Evolutionary conservation across 1,140 invertebrate species (phyloP), one percentile per base, ranked within the genome.

Genomic region (Nasonia giraulti): DNA sequence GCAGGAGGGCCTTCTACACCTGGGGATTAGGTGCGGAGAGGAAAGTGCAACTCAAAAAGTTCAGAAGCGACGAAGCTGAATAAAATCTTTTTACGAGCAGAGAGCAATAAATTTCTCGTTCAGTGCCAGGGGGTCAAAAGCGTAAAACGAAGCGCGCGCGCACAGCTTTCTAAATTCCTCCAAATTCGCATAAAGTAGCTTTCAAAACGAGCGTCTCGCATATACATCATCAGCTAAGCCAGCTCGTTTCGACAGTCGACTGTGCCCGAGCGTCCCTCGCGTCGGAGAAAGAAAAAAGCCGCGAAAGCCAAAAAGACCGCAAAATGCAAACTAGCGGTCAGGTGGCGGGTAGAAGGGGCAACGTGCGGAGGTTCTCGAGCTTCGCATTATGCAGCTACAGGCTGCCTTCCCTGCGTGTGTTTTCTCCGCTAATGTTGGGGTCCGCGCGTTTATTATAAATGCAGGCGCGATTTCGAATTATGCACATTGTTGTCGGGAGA

Each of bases 401-500:
- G 10, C 14, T 20, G 11, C 37, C 37, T 44, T 37, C 74, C 0
- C 5, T 6, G 4, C 5, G 31, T 11, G 6, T 40, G 31, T 75
- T 75, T 74, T 74, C 71, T 74, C 71, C 20, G 20, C 37, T 44
- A 75, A 75, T 75, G 20, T 31, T 2, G 40, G 40, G n/a, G 6
- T 75, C n/a, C 47, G 75, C 23, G 47, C 75, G 2, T 23, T 50
- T 47, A 27, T 17, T 17, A 23, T n/a, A 40, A 27, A 62, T 62
- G 75, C 20, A 33, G 50, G 76, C 76, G 76, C 27, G 23, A 55
- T 78, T 68, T 66, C 55, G 31, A 66, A 79, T 79, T 79, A 79
- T 79, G 31, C 17, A 68, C 40, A 79, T 55, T 78, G 76, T 55
- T 12, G n/a, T 17, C 20, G 75, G 10, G n/a, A 20, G 75, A 50